Evolutionary conservation across 2,888 invertebrate species (phyloP).

Genomic region (Phalera bucephala): DNA sequence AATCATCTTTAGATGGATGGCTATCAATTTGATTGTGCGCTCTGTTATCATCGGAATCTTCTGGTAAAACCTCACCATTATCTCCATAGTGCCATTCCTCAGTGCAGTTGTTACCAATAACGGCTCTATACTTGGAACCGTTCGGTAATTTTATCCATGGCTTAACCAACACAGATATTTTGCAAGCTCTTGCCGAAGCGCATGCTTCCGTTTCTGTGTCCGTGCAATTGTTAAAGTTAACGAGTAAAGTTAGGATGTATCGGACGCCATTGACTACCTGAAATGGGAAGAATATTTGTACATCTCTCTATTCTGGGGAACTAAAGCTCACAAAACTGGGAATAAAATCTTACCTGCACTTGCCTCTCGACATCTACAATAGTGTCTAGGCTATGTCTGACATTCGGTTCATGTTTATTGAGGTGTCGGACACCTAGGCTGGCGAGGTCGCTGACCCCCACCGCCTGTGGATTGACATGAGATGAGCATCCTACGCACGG

Average conservation of each 20-base stretch:
- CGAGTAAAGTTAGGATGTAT: conserved; percentile 78
- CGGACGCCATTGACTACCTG: conserved; percentile 85
- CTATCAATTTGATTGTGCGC: conserved; percentile 37
- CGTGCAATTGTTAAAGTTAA: conserved; percentile 75
- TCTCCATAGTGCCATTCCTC: conserved; percentile 76
- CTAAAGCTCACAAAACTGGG: not conserved
- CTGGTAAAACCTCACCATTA: conserved; percentile 52
- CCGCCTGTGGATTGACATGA: conserved; percentile 73
- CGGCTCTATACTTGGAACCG: conserved; percentile 83
- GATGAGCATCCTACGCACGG: conserved; percentile 79
- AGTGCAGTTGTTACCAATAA: conserved; percentile 87
- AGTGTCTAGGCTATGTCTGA: conserved; percentile 63
- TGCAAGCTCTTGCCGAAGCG: conserved; percentile 73
- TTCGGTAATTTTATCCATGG: conserved; percentile 84
- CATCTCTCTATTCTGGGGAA: not conserved
- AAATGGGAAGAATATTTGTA: conserved; percentile 24
- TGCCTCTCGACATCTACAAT: conserved; percentile 81
- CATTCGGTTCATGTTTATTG: conserved; percentile 53
- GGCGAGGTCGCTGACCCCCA: conserved; percentile 76
- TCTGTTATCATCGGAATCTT: conserved; percentile 27
- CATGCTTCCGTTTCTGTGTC: conserved; percentile 46
- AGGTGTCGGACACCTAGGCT: conserved; percentile 74
- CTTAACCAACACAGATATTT: conserved; percentile 85
- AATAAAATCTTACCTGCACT: conserved; percentile 64
- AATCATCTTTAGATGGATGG: conserved; percentile 37